phyloP scores from a whole-genome alignment of 2,888 invertebrate species.

The Ctena decussata region DNA sequence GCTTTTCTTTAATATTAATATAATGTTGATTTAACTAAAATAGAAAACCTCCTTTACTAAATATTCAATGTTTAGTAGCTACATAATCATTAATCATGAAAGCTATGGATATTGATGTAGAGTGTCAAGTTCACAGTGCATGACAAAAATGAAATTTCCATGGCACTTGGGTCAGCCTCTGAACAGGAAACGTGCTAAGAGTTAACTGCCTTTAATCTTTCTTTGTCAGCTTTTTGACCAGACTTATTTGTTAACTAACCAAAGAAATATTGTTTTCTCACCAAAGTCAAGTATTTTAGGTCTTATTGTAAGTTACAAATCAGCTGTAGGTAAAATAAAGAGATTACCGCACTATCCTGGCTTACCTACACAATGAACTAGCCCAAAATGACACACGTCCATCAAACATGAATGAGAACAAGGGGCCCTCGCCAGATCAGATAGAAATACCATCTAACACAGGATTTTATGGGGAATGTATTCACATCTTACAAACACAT shows the following conservation, averaged over 20 bases:
- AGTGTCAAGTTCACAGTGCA: slow-evolving; percentile 83
- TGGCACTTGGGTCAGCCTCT: slow-evolving; percentile 80
- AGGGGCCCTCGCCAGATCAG: slow-evolving; percentile 73
- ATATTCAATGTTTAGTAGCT: slow-evolving; percentile 49
- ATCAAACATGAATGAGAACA: slow-evolving; percentile 82
- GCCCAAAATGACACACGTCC: slow-evolving; percentile 84
- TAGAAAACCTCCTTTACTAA: slow-evolving; percentile 43
- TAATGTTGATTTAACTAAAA: slow-evolving; percentile 58
- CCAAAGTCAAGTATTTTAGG: background rate
- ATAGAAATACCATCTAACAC: slow-evolving; percentile 62
- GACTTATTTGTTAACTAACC: background rate
- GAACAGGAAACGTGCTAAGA: slow-evolving; percentile 30
- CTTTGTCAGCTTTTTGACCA: background rate
- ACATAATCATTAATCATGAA: slow-evolving; percentile 79
- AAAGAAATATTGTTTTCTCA: slow-evolving; percentile 1
- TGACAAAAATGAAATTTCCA: slow-evolving; percentile 84
- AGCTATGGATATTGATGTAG: slow-evolving; percentile 84
- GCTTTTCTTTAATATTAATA: slow-evolving; percentile 46
- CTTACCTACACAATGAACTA: slow-evolving; percentile 72
- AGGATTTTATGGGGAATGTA: slow-evolving; percentile 50
- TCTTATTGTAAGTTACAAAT: background rate
- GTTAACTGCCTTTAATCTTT: background rate
- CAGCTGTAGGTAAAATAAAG: slow-evolving; percentile 7
- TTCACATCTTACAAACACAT: slow-evolving; percentile 12
- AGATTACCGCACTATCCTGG: slow-evolving; percentile 52